Evolutionary conservation across 2,888 invertebrate species (phyloP), one percentile per base, ranked within the genome.

Genomic region (Drosophila flavopinicola): DNA sequence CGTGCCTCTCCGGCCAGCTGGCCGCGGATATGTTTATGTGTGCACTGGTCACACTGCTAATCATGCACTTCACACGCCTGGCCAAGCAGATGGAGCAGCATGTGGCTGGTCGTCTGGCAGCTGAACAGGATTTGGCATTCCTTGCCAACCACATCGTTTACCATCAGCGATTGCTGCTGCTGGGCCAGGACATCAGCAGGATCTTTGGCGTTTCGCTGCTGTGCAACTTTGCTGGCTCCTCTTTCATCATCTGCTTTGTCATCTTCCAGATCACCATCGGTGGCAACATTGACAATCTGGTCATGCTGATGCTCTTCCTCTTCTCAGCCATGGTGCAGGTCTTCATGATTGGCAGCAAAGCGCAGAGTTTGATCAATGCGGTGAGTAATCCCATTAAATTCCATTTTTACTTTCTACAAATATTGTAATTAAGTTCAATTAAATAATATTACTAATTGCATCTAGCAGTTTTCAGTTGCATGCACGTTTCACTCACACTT

Each of bases 221-320:
- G 10, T 78, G 83, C 48, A 90, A 89, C 51, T 88, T 88, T 49
- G 61, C 80, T 4, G 82, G 88, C 10, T 88, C 89, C 0, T 80
- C 89, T 1, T 79, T 90, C 35, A 78, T 87, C 20, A 89, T 90
- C 57, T 90, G 90, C 66, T 85, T 90, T 29, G 70, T 89, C 59
- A 90, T 89, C 10, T 89, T 90, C 45, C 89, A 90, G 60, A 75
- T 88, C 52, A 89, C 89, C 6, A 74, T 88, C 39, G 89, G 88
- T 6, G 83, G 78, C 0, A 61, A 75, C 1, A 59, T 71, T 2
- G 85, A 87, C 29, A 77, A 64, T 2, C 25, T 90, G 5, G 57
- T 87, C 1, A 89, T 88, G 83, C 64, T 87, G 17, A 49, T 78
- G 1, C 42, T 88, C 7, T 90, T 89, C 56, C 69, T 90, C 0